Evolutionary conservation across 2,113 vertebrate genomes (phyloP).

Genomic region (Holacanthus passer): DNA sequence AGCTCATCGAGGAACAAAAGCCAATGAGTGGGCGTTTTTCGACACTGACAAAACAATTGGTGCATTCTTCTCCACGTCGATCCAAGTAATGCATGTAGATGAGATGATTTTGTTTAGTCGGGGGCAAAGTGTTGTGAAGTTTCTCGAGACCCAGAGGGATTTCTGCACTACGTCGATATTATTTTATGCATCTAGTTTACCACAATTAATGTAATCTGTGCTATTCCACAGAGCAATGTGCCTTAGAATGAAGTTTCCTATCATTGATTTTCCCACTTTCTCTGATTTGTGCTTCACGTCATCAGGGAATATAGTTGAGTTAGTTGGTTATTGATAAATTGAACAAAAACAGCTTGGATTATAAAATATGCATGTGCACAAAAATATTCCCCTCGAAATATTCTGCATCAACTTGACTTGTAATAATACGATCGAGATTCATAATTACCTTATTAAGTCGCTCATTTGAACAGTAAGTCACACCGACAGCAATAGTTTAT

Average conservation of each 20-base stretch:
- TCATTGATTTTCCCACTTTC: background rate
- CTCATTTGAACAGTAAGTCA: conserved; percentile 11
- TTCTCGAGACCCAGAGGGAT: background rate
- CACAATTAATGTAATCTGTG: background rate
- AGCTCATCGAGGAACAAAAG: background rate
- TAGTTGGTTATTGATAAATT: conserved; percentile 2
- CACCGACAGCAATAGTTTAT: background rate
- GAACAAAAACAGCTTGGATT: conserved; percentile 29
- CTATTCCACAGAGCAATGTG: conserved; percentile 4
- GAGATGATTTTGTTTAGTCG: background rate
- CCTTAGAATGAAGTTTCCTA: background rate
- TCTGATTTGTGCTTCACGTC: conserved; percentile 9
- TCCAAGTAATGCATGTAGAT: background rate
- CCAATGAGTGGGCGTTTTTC: background rate
- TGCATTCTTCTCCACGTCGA: background rate
- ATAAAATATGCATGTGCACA: conserved; percentile 45
- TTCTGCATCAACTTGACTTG: conserved; percentile 4
- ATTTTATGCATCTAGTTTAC: background rate
- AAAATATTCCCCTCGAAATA: conserved; percentile 30
- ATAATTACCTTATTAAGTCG: conserved; percentile 1
- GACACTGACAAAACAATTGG: background rate
- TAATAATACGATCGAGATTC: conserved; percentile 4
- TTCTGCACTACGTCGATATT: background rate
- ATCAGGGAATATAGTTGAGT: background rate
- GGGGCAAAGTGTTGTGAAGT: background rate